Percentiles rank a stretch among this genome's conserved stretches.
Evolutionary conservation across 2,113 vertebrate genomes (phyloP).

Genomic region (Lanius collurio): DNA sequence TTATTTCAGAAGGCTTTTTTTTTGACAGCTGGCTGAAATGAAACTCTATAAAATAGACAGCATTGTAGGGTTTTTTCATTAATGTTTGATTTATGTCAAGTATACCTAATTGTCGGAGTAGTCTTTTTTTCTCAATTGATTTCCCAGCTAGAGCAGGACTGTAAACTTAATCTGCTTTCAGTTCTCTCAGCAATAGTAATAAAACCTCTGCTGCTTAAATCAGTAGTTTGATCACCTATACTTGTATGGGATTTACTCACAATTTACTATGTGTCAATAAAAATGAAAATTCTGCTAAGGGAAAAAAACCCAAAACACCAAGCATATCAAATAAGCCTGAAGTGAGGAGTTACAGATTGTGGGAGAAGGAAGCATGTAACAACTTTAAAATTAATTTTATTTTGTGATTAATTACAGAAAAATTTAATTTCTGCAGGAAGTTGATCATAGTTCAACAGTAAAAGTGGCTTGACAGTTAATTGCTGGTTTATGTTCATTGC

Average conservation of each 20-base stretch:
- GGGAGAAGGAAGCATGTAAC: background rate
- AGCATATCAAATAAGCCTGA: background rate
- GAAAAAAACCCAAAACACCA: background rate
- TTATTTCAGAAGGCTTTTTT: background rate
- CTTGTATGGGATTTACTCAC: background rate
- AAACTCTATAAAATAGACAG: background rate
- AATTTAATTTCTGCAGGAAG: background rate
- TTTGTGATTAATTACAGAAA: background rate
- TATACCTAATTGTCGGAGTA: background rate
- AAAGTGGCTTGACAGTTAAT: background rate
- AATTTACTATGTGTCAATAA: background rate
- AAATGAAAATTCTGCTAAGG: background rate
- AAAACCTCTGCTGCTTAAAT: background rate
- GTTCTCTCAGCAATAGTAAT: background rate
- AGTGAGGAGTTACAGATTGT: background rate
- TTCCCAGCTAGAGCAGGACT: background rate
- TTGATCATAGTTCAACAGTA: background rate
- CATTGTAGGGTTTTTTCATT: background rate
- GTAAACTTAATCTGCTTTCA: background rate
- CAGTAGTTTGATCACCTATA: background rate
- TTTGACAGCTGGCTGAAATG: background rate
- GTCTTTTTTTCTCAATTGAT: background rate
- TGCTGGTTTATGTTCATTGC: background rate
- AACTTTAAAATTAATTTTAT: background rate
- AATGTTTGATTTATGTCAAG: background rate